Evolutionary conservation across 2,888 invertebrate genomes (phyloP), one percentile per base, ranked within the genome.

Genomic region (Cheilosia variabilis): DNA sequence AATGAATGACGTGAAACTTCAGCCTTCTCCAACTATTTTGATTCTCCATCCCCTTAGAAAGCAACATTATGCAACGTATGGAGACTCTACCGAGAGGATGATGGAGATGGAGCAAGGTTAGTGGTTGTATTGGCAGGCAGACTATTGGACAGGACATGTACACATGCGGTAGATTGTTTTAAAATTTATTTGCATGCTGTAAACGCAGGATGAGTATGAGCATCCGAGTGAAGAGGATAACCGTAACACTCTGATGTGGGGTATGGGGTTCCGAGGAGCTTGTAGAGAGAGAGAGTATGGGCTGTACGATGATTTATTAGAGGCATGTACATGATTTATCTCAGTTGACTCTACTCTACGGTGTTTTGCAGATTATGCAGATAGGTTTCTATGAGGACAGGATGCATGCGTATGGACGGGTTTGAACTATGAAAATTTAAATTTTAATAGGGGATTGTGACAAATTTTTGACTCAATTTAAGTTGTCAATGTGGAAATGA

Each of bases 311-410:
- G 79, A 79, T 79, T 79, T 79, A 79, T 79, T 58, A 52, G 65
- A 79, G 79, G 71, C 72, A 79, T 79, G 79, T 60, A 79, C 72
- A 72, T 79, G 79, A 72, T 79, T 79, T 79, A 79, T 79, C 60
- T 52, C 57, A 65, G 58, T 79, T 66, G 79, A 72, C 58, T 66
- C 58, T 79, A 17, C 63, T 71, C 71, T 63, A 72, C 60, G 72
- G 58, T 72, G 72, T 72, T 79, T 65, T 66, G 72, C 72, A 72
- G 79, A 79, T 79, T 79, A 79, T 79, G 79, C 72, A 79, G 72
- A 79, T 66, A 72, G 52, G 19, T 72, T 72, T 58, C 65, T 52
- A 41, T 53, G 69, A 41, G 52, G 45, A 47, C 57, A 53, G 47
- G 34, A 52, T 72, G 55, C 65, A 45, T 65, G 79, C 43, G 65